These are phyloP conservation scores for Hyposoter didymator DNA, from an alignment of 2,888 invertebrate genomes.

Conservation along the genomic window DNA sequence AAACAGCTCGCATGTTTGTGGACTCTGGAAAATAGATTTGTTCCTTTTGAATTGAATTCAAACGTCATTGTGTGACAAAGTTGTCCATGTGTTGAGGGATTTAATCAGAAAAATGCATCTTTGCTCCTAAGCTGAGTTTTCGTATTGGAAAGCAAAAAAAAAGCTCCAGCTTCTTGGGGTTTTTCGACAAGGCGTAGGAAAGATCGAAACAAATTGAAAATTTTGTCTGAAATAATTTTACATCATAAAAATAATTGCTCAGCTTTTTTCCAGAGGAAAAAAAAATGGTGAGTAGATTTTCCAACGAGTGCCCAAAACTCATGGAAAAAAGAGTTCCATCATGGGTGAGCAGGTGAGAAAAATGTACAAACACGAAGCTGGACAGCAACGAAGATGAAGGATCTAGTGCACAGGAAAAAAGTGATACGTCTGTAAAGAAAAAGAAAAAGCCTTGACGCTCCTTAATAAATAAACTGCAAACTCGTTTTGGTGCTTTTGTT, in stretches of 20 bases:
- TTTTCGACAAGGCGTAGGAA: not conserved
- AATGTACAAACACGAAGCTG: not conserved
- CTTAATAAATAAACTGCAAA: slow-evolving; percentile 36
- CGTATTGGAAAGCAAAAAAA: not conserved
- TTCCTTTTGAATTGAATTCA: slow-evolving; percentile 30
- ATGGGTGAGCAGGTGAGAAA: slow-evolving; percentile 8
- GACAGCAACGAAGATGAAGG: slow-evolving; percentile 17
- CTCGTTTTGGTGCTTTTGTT: not conserved
- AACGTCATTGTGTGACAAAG: slow-evolving; percentile 29
- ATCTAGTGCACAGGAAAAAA: slow-evolving; percentile 11
- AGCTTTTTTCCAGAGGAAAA: not conserved
- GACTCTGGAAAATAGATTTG: slow-evolving; percentile 30
- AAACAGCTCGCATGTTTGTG: slow-evolving; percentile 17
- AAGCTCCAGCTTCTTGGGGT: not conserved
- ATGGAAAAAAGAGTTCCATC: not conserved
- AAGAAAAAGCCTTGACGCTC: slow-evolving; percentile 19
- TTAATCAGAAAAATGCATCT: not conserved
- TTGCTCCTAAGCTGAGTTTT: not conserved
- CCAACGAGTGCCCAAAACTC: not conserved
- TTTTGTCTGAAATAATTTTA: not conserved
- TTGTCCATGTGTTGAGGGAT: not conserved
- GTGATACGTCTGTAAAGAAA: slow-evolving; percentile 11
- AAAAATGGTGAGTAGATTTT: not conserved
- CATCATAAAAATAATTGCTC: not conserved
- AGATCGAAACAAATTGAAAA: no score